phyloP scores from a whole-genome alignment of 2,797 vertebrate genomes.

The Notolabrus celidotus region DNA sequence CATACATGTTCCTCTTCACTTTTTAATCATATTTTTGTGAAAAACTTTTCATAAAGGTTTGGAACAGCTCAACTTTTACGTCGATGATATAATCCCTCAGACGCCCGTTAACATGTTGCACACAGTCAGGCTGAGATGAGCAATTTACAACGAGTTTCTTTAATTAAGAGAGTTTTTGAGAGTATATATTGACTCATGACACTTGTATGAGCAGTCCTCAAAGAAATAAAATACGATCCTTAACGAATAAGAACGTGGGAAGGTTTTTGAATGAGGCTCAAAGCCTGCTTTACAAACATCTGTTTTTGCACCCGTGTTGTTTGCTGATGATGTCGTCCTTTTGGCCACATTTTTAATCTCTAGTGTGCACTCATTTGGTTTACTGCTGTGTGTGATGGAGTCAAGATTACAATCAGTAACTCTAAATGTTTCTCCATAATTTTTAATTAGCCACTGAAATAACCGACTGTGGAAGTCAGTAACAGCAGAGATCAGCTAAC shows the following conservation, averaged over 20 bases:
- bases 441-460: constrained; percentile 17
- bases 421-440: constrained; percentile 16
- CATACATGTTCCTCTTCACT: too few species aligned
- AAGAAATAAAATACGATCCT: background rate
- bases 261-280: background rate
- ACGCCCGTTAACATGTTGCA: too few species aligned
- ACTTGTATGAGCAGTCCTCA: background rate
- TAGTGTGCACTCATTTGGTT: constrained; percentile 18
- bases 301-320: constrained; percentile 26
- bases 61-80: too few species aligned
- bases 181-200: background rate
- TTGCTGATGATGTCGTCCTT: constrained; percentile 35
- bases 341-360: constrained; percentile 22
- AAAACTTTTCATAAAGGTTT: too few species aligned
- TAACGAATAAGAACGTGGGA: background rate
- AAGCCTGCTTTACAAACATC: constrained; percentile 32
- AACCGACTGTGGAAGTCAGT: background rate
- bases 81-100: too few species aligned
- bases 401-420: constrained; percentile 19
- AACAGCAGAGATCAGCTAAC: background rate
- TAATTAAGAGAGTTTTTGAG: background rate
- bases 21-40: too few species aligned
- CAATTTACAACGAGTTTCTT: background rate
- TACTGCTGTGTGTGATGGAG: constrained; percentile 2
- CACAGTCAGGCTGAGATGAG: background rate